Base-by-base conservation (phyloP, 2,888 invertebrate species). In the Perizoma affinitatum region DNA sequence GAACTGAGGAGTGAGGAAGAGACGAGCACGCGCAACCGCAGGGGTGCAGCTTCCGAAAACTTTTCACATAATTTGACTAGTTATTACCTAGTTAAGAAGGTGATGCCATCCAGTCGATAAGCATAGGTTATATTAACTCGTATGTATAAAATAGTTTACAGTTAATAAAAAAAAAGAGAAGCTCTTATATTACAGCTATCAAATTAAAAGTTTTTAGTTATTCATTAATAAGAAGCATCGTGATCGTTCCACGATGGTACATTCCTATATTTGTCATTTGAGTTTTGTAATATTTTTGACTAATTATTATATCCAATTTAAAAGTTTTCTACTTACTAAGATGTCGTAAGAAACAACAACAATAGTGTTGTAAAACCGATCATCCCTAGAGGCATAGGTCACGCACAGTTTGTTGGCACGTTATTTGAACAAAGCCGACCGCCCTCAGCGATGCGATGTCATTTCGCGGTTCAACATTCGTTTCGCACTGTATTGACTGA, bases 1-100 rank as follows among this genome's bases (percentile, higher is more conserved):
- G 87, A 84, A 82, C 81, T 80, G 75, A 78, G 80, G 80, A 87
- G 87, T 87, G 87, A 84, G 83, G 85, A 86, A 85, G 84, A 86
- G 66, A 65, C 65, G 65, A 76, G 78, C 79, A 76, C 75, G 78
- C 81, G 79, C 79, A 76, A 62, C 67, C 59, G 50, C 71, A 82
- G 81, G 83, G 82, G 71, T 80, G 81, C 73, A 72, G 74, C 73
- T 75, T 74, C 74, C 74, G 72, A 76, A 72, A 54, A 62, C 71
- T 66, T 70, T 73, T 73, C 70, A 65, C 63, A 66, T 69, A 66
- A 66, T 68, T 66, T 65, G 47, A 69, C 62, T 66, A 60, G 60
- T 60, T 61, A 54, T 51, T 56, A 61, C 22, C 22, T 22, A 22
- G 22, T 22, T 22, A 2, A 2, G 22, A 22, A 1, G 22, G 22